phyloP scores from a whole-genome alignment of 1,140 invertebrate genomes.

The Epicauta chinensis region DNA sequence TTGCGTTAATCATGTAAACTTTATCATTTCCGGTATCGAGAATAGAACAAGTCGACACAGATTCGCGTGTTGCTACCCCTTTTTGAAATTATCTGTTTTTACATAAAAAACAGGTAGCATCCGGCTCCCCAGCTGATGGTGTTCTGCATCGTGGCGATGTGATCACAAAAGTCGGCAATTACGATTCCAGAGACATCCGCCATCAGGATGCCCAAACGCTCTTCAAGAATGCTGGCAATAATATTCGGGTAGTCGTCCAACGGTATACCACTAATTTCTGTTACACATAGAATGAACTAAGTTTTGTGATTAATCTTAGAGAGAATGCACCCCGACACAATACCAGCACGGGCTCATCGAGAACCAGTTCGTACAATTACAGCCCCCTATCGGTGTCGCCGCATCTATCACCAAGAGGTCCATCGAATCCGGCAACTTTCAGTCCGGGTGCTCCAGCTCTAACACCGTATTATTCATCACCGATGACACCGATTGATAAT shows the following conservation, averaged over 20 bases:
- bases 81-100: conserved; percentile 29
- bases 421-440: conserved; percentile 20
- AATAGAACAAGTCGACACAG: not conserved
- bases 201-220: conserved; percentile 87
- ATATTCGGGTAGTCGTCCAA: conserved; percentile 59
- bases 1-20: too few species aligned
- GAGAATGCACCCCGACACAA: conserved; percentile 30
- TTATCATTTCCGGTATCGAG: not conserved
- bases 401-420: conserved; percentile 36
- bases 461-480: conserved; percentile 32
- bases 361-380: conserved; percentile 37
- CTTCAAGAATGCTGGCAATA: conserved; percentile 72
- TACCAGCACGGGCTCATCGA: conserved; percentile 34
- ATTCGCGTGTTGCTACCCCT: not conserved
- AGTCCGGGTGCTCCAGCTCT: conserved; percentile 33
- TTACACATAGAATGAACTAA: too few species aligned
- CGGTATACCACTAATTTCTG: conserved; percentile 44
- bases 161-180: conserved; percentile 81
- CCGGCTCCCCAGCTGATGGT: conserved; percentile 68
- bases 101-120: too few species aligned
- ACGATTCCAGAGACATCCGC: conserved; percentile 74
- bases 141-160: conserved; percentile 82
- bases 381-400: conserved; percentile 39
- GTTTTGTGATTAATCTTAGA: conserved; percentile 26
- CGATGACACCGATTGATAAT: conserved; percentile 36